These are phyloP conservation scores for Dendronephthya gigantea DNA, from an alignment of 64 coral and sea anemone genomes.

Conservation along the genomic window DNA sequence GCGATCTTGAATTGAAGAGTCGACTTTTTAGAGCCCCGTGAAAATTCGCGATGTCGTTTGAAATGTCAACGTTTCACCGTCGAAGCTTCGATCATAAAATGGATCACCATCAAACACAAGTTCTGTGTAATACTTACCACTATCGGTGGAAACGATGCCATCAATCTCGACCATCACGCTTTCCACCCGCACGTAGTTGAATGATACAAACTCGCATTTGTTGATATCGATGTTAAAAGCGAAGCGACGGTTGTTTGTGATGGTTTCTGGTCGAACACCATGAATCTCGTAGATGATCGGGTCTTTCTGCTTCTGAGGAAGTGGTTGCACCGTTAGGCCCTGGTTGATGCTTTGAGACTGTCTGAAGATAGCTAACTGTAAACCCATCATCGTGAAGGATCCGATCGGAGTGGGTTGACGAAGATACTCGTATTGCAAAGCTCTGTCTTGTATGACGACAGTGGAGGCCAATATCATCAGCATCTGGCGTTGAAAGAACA, in stretches of 20 bases:
- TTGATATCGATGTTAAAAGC: background rate
- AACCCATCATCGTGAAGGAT: slow-evolving; percentile 3
- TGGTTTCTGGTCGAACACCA: slow-evolving; percentile 12
- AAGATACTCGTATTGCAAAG: slow-evolving; percentile 26
- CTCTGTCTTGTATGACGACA: slow-evolving; percentile 17
- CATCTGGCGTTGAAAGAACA: slow-evolving; percentile 28
- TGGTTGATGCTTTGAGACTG: slow-evolving; percentile 27
- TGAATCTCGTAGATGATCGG: slow-evolving; percentile 20
- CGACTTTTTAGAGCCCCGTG: slow-evolving; percentile 5
- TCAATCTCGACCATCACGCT: background rate
- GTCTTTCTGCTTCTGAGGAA: background rate
- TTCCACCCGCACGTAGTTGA: slow-evolving; percentile 18
- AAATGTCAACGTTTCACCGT: slow-evolving; percentile 3
- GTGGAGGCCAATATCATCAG: slow-evolving; percentile 20
- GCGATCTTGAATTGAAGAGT: background rate
- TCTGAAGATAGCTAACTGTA: background rate
- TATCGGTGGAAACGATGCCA: background rate
- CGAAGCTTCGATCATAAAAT: slow-evolving; percentile 14
- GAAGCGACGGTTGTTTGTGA: background rate
- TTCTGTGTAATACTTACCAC: slow-evolving; percentile 32
- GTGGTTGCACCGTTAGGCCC: slow-evolving; percentile 6
- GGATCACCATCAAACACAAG: slow-evolving; percentile 23
- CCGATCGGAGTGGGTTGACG: slow-evolving; percentile 15
- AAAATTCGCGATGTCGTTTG: slow-evolving; percentile 19
- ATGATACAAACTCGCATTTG: slow-evolving; percentile 14